Percentiles rank a stretch among this genome's conserved stretches.
Evolutionary conservation across 2,113 vertebrate genomes (phyloP).

Genomic region (Kobus ellipsiprymnus): DNA sequence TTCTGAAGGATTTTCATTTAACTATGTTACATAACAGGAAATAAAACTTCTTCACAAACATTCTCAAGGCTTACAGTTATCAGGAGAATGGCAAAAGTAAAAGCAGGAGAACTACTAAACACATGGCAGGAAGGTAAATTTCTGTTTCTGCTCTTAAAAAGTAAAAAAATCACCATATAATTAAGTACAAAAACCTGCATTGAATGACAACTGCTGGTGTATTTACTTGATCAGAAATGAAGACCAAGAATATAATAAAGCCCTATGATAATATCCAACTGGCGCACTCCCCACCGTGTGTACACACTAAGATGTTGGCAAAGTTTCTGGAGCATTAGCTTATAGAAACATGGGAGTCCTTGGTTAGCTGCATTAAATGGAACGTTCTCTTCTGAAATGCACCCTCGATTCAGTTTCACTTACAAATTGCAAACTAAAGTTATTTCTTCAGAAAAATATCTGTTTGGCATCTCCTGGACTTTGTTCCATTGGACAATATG

Average conservation of each 20-base stretch:
- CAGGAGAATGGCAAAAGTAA: slow-evolving; percentile 73
- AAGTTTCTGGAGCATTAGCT: slow-evolving; percentile 78
- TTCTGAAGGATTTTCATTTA: slow-evolving; percentile 78
- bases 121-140: slow-evolving; percentile 66
- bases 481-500: slow-evolving; percentile 91
- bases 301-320: slow-evolving; percentile 75
- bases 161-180: slow-evolving; percentile 82
- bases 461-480: slow-evolving; percentile 90
- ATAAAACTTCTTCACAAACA: slow-evolving; percentile 80
- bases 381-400: slow-evolving; percentile 77
- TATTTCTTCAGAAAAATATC: slow-evolving; percentile 88
- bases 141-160: slow-evolving; percentile 81
- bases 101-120: slow-evolving; percentile 77
- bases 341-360: slow-evolving; percentile 78
- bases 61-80: slow-evolving; percentile 79
- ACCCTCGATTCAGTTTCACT: slow-evolving; percentile 77
- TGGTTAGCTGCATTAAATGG: slow-evolving; percentile 77
- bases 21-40: slow-evolving; percentile 79
- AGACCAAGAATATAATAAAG: slow-evolving; percentile 84
- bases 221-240: slow-evolving; percentile 82
- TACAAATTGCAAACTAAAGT: slow-evolving; percentile 75
- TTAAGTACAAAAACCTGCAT: slow-evolving; percentile 88
- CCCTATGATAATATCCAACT: slow-evolving; percentile 78
- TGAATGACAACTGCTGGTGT: slow-evolving; percentile 88
- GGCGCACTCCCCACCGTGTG: slow-evolving; percentile 76